These are phyloP conservation scores for Atta texana DNA, from an alignment of 1,140 invertebrate species.

Conservation along the genomic window DNA sequence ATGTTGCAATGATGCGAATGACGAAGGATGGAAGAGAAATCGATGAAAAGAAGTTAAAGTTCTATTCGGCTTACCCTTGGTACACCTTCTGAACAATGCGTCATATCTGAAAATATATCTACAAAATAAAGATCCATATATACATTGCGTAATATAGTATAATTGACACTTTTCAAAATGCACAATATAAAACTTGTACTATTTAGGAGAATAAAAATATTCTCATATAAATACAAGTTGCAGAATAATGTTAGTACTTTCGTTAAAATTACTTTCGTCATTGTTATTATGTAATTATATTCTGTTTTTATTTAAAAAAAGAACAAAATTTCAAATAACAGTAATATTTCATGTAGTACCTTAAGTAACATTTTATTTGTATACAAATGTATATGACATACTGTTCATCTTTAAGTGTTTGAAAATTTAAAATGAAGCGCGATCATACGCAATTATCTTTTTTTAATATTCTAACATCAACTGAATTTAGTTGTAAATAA, in stretches of 20 bases:
- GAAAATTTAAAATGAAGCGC: neutral
- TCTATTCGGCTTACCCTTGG: constrained; percentile 2
- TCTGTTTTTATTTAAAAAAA: neutral
- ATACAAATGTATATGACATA: neutral
- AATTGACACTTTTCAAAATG: constrained; percentile 2
- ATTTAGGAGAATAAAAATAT: neutral
- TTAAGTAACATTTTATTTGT: neutral
- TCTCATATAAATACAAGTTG: neutral
- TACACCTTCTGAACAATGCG: constrained; percentile 24
- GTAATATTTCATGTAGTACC: neutral
- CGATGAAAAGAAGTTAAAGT: constrained; percentile 48
- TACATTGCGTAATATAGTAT: no score
- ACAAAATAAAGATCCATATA: constrained; percentile 20
- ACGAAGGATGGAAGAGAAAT: constrained; percentile 57
- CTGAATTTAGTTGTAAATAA: neutral
- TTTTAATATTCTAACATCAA: neutral
- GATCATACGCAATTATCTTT: neutral
- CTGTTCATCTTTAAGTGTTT: neutral
- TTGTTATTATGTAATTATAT: neutral
- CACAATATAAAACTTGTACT: constrained; percentile 2
- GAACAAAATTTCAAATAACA: neutral
- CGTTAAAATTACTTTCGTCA: neutral
- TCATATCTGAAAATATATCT: constrained; percentile 41
- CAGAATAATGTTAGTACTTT: neutral
- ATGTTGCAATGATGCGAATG: constrained; percentile 65